Conservation (phyloP, 1,140 invertebrate genomes). For the Bombus ignitus region DNA sequence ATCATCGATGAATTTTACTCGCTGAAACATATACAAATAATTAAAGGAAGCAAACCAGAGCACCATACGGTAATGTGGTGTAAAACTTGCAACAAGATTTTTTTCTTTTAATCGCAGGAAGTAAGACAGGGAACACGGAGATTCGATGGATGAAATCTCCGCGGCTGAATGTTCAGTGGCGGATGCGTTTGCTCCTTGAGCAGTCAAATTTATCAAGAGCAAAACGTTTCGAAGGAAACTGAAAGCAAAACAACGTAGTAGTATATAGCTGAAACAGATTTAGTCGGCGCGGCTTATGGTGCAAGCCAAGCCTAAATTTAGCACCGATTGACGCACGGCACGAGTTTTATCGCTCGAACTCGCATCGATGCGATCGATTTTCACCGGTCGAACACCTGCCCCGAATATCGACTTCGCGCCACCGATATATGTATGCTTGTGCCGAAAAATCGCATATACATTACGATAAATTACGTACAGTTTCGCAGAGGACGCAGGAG, state of each 20-base stretch:
- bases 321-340: slow-evolving; percentile 61
- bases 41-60: neutral
- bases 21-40: neutral
- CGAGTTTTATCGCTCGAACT: slow-evolving; percentile 51
- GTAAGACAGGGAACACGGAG: neutral
- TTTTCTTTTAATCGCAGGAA: neutral
- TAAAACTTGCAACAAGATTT: neutral
- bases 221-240: slow-evolving; percentile 43
- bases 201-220: slow-evolving; percentile 52
- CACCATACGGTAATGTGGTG: neutral
- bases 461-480: neutral
- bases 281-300: slow-evolving; percentile 50
- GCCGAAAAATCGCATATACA: neutral
- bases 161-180: neutral
- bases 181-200: neutral
- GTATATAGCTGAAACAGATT: slow-evolving; percentile 47
- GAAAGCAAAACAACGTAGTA: slow-evolving; percentile 52
- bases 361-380: slow-evolving; percentile 59
- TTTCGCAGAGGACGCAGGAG: too few relatives aligned
- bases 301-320: slow-evolving; percentile 59
- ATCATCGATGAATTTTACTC: neutral
- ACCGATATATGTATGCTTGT: neutral
- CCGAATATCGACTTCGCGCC: slow-evolving; percentile 33
- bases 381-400: slow-evolving; percentile 56
- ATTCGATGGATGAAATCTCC: neutral